Evolutionary conservation across 2,113 vertebrate species (phyloP).

Genomic region (Tachysurus vachellii): DNA sequence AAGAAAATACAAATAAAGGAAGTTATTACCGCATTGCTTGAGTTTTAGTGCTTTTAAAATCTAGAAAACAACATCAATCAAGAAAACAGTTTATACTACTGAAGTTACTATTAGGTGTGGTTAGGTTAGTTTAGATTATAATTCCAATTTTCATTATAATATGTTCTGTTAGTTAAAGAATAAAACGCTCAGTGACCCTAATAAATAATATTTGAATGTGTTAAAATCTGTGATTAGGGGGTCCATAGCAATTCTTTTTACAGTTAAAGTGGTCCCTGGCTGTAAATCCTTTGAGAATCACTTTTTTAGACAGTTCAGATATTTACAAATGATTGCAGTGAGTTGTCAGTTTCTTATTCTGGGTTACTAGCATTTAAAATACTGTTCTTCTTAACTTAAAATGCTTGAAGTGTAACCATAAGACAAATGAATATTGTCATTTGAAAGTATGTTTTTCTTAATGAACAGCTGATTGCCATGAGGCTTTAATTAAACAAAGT

Average conservation of each 20-base stretch:
- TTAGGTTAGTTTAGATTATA: no score
- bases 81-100: neutral
- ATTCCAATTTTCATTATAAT: no score
- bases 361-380: no score
- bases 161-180: no score
- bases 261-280: neutral
- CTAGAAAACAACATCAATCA: neutral
- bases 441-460: neutral
- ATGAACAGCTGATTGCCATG: neutral
- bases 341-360: no score
- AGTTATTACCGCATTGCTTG: neutral
- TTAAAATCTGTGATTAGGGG: neutral
- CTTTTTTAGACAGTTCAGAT: neutral
- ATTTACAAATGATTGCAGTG: neutral
- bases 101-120: no score
- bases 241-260: neutral
- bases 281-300: neutral
- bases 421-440: neutral
- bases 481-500: neutral
- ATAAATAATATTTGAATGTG: neutral
- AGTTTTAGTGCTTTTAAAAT: neutral
- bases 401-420: neutral
- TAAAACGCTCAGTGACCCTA: neutral
- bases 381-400: no score
- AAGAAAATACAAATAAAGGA: neutral